Base-by-base conservation (phyloP, 2,888 invertebrate genomes). In the Drosophila dives region DNA sequence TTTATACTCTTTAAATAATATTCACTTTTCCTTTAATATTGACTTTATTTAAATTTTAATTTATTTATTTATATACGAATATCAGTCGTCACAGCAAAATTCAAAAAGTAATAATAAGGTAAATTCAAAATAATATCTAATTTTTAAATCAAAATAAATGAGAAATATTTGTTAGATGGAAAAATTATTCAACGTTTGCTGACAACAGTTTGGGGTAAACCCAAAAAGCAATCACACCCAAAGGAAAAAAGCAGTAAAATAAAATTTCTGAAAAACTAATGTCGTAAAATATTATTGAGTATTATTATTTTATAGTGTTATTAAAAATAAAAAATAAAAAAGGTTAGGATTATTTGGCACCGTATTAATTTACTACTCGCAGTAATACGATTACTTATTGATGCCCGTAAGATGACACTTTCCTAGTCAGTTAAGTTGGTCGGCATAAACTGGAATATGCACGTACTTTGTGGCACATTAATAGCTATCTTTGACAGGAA, bases 381-480 rank as follows among this genome's bases (percentile, higher is more conserved):
- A 53, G 58, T 42, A 56, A 51, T 54, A 36, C 26, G 42, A 54
- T 63, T 63, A 64, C 68, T 68, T 76, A 71, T 76, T 79, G 70
- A 87, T 75, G 74, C 58, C 59, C 63, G 62, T 70, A 75, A 70
- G 63, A 78, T 74, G 20, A 45, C 40, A 48, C 62, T 55, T 55
- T 50, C 40, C 42, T 33, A 20, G n/a, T 15, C 61, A 45, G 61
- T 38, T 36, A 26, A 66, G 45, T 26, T 50, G 38, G 20, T 32
- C 26, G 7, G 26, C 2, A 29, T 2, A 33, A 55, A 55, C 36
- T 60, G 33, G 53, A 15, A 55, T 60, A 61, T 61, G 54, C 51
- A 49, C 61, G 55, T 66, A 54, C 20, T 74, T 77, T 74, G 56
- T 67, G 64, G 65, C 61, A 64, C 76, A 74, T 81, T 79, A 74